phyloP scores from a whole-genome alignment of 2,113 vertebrate species.

The Calyptommatus sinebrachiatus region DNA sequence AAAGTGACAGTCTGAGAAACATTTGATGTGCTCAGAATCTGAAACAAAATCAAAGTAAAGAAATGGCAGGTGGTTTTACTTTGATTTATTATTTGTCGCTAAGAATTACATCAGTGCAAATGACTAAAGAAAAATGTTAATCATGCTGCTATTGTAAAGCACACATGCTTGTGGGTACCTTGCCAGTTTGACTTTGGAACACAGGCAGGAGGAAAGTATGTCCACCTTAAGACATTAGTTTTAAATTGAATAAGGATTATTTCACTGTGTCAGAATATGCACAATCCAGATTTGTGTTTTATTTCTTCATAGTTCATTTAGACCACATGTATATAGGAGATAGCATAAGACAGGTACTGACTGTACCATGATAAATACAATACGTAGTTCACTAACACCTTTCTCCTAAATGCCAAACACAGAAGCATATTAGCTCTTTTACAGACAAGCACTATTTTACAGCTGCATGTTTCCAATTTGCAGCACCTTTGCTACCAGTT shows the following conservation, averaged over 20 bases:
- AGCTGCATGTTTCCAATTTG: not conserved
- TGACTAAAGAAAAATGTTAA: slow-evolving; percentile 12
- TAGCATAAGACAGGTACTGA: not conserved
- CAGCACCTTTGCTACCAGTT: not conserved
- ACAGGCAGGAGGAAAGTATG: slow-evolving; percentile 8
- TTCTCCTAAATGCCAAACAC: not conserved
- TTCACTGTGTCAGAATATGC: not conserved
- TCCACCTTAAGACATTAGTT: not conserved
- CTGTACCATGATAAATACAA: not conserved
- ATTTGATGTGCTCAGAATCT: slow-evolving; percentile 88
- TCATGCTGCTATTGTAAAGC: slow-evolving; percentile 21
- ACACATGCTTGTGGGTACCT: slow-evolving; percentile 20
- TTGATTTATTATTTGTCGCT: not conserved
- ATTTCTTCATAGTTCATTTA: not conserved
- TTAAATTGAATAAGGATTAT: not conserved
- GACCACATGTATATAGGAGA: not conserved
- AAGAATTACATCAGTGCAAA: not conserved
- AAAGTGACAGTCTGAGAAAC: slow-evolving; percentile 86
- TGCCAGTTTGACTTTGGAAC: not conserved
- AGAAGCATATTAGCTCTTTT: not conserved
- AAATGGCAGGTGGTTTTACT: slow-evolving; percentile 8
- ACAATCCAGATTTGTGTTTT: not conserved
- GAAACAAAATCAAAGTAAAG: slow-evolving; percentile 54
- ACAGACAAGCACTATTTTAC: not conserved
- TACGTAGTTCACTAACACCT: not conserved